Base-by-base conservation (phyloP, 1,140 invertebrate genomes). In the Drosophila orosa region DNA sequence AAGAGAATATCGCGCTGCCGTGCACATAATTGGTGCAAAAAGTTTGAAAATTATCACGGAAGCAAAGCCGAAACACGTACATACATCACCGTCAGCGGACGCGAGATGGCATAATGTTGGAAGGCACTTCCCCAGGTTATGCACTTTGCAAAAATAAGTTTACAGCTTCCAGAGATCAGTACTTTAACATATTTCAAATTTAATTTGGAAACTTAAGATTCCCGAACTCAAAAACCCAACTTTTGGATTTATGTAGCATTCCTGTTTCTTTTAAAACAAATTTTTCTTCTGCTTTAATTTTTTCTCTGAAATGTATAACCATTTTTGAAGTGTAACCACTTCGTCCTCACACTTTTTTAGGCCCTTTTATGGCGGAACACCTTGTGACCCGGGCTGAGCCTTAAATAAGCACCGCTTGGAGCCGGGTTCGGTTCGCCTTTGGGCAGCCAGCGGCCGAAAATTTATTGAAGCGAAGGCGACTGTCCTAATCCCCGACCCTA, bases 41-140 rank as follows among this genome's bases (percentile, higher is more conserved):
- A 87, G 83, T 87, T 87, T 83, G 79, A 87, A 76, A 87, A 87
- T 89, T 87, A 87, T 87, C 83, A 87, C 83, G 83, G 83, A 89
- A 87, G 75, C 75, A 89, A 76, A 82, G 83, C 71, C 84, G 79
- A 83, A 87, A 87, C 83, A 87, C 83, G 83, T 87, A 87, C 83
- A 87, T 83, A 87, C 78, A 71, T 78, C 79, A 78, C 62, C 74
- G 82, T 68, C 80, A 75, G 62, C 82, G 84, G 79, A 87, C 82
- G 79, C 79, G 72, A 77, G 84, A 66, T 83, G 82, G 76, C 83
- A 89, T 87, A 83, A 87, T 87, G 72, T 69, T 31, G 54, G 31
- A 59, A 71, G 79, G 54, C 33, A 66, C 37, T 27, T 52, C 48
- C 54, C 37, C 35, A 15, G 42, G 12, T 29, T 13, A 37, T 31